These are phyloP conservation scores for Ferrisia virgata DNA, from an alignment of 2,888 invertebrate species.

Conservation along the genomic window DNA sequence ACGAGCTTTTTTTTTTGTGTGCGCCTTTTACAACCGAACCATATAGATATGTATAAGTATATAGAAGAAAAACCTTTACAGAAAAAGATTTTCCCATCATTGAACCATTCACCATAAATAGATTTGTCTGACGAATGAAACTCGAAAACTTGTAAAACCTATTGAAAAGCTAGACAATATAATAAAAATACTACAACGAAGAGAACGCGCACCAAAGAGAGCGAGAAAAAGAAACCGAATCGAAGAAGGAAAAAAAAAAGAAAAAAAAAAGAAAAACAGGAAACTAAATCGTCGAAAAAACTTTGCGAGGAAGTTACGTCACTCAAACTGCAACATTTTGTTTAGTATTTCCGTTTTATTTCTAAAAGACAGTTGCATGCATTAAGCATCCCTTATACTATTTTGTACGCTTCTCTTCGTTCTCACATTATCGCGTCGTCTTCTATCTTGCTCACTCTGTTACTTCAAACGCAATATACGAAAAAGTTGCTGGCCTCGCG, in stretches of 20 bases:
- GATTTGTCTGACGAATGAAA: constrained; percentile 17
- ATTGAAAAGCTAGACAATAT: constrained; percentile 38
- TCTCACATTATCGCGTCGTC: no score
- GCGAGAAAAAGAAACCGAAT: constrained; percentile 34
- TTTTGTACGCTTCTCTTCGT: no score
- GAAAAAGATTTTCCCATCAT: neutral
- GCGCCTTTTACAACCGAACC: neutral
- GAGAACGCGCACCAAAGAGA: neutral
- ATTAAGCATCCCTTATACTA: constrained; percentile 41
- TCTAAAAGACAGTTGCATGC: constrained; percentile 43
- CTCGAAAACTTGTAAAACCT: constrained; percentile 41
- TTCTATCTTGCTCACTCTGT: neutral
- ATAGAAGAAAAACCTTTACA: neutral
- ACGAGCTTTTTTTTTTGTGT: neutral
- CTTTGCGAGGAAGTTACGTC: constrained; percentile 45
- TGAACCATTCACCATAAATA: neutral
- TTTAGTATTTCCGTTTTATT: constrained; percentile 41
- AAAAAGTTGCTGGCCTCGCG: neutral
- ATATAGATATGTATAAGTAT: neutral
- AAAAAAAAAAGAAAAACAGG: constrained; percentile 39
- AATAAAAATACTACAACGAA: neutral
- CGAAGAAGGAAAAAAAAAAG: constrained; percentile 30
- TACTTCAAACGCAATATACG: neutral
- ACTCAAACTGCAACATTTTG: constrained; percentile 46
- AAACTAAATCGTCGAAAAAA: constrained; percentile 44